Percentiles rank a stretch among this genome's conserved stretches.
Evolutionary conservation across 2,797 vertebrate genomes (phyloP).

Genomic region (Bovichtus variegatus): DNA sequence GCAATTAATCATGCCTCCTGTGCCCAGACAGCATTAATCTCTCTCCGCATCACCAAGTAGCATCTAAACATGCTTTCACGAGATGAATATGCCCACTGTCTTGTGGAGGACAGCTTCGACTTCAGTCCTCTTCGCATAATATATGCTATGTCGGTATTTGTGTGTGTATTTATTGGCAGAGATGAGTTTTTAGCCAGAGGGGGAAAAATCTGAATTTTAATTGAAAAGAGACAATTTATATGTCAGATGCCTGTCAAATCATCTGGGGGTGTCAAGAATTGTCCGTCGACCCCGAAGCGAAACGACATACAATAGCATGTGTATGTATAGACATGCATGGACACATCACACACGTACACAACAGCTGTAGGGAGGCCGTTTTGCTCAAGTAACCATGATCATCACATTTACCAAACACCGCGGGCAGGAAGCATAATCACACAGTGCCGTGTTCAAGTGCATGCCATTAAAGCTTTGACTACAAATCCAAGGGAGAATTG

Average conservation of each 20-base stretch:
- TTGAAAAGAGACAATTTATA: constrained; percentile 69
- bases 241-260: constrained; percentile 58
- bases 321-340: constrained; percentile 11
- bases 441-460: constrained; percentile 63
- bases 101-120: constrained; percentile 42
- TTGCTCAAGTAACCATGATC: constrained; percentile 61
- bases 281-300: constrained; percentile 35
- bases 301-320: constrained; percentile 20
- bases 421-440: constrained; percentile 62
- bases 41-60: constrained; percentile 56
- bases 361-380: constrained; percentile 40
- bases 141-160: constrained; percentile 32
- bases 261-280: constrained; percentile 45
- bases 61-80: constrained; percentile 65
- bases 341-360: constrained; percentile 16
- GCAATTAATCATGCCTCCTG: constrained; percentile 75
- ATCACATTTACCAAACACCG: constrained; percentile 65
- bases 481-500: constrained; percentile 55
- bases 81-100: constrained; percentile 64
- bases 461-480: constrained; percentile 52
- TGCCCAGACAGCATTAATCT: constrained; percentile 75
- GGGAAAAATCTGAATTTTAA: constrained; percentile 51
- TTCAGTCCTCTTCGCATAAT: constrained; percentile 37
- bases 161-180: constrained; percentile 39
- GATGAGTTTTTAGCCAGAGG: constrained; percentile 50